A percentile compares a stretch with the other conserved stretches of the same genome.
Evolutionary conservation across 2,113 vertebrate species (phyloP).

Genomic region (Telmatochromis brachygnathus): DNA sequence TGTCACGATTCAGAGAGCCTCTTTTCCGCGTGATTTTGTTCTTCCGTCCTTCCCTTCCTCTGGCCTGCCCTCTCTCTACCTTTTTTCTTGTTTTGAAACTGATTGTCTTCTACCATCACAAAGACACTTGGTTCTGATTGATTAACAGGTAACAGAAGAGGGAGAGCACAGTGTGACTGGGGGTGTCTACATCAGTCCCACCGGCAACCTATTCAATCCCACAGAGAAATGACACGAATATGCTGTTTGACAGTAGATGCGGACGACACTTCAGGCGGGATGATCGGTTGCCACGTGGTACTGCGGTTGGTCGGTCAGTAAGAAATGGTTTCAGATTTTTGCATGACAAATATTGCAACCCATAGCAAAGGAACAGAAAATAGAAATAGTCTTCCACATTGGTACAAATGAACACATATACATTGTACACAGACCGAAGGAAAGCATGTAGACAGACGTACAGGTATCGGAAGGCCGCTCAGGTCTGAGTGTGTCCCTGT

Average conservation of each 20-base stretch:
- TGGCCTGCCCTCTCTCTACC: constrained; percentile 71
- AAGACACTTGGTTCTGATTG: constrained; percentile 83
- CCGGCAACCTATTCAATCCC: constrained; percentile 34
- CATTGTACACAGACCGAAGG: constrained; percentile 41
- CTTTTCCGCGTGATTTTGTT: constrained; percentile 55
- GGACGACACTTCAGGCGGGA: constrained; percentile 45
- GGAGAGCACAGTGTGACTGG: constrained; percentile 77
- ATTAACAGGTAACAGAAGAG: constrained; percentile 79
- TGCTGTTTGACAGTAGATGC: constrained; percentile 73
- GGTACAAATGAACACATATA: constrained; percentile 65
- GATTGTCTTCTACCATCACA: constrained; percentile 83
- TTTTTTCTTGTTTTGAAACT: constrained; percentile 75
- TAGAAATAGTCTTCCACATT: constrained; percentile 52
- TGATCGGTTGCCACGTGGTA: constrained; percentile 39
- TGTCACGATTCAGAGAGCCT: constrained; percentile 57
- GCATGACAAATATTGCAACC: constrained; percentile 70
- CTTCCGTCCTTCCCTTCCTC: constrained; percentile 39
- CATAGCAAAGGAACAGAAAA: constrained; percentile 58
- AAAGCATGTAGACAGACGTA: constrained; percentile 56
- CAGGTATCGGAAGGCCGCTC: constrained; percentile 47
- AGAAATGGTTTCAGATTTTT: constrained; percentile 56
- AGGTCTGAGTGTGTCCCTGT: constrained; percentile 65
- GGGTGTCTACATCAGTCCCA: constrained; percentile 62
- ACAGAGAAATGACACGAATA: constrained; percentile 43
- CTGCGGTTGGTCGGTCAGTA: constrained; percentile 53